These are phyloP conservation scores for Nomada ferruginata DNA, from an alignment of 2,888 invertebrate species.

Conservation along the genomic window DNA sequence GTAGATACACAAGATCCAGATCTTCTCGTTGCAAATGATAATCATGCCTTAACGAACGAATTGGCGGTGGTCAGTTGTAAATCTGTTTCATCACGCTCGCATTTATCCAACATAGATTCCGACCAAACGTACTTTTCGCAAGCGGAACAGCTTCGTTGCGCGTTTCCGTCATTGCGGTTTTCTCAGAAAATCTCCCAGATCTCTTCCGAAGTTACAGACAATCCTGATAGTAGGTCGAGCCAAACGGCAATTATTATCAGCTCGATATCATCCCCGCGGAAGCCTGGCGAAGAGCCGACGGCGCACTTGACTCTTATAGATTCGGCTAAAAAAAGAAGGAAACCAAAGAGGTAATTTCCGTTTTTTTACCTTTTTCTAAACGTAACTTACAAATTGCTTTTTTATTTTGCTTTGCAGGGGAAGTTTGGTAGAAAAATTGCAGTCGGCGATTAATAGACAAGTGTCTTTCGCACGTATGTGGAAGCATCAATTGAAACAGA, in stretches of 20 bases:
- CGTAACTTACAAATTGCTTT: neutral
- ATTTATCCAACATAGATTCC: slow-evolving; percentile 19
- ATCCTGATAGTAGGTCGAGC: slow-evolving; percentile 8
- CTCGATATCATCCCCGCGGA: slow-evolving; percentile 54
- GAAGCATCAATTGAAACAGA: slow-evolving; percentile 74
- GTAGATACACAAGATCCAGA: slow-evolving; percentile 40
- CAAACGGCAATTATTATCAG: slow-evolving; percentile 47
- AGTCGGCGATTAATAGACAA: slow-evolving; percentile 68
- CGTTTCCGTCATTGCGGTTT: no score
- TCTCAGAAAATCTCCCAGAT: slow-evolving; percentile 68
- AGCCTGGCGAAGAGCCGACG: slow-evolving; percentile 1
- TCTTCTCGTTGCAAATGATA: neutral
- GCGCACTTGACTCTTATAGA: slow-evolving; percentile 47
- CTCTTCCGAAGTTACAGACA: slow-evolving; percentile 36
- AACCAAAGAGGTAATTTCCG: slow-evolving; percentile 67
- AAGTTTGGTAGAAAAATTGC: slow-evolving; percentile 72
- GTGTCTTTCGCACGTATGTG: slow-evolving; percentile 77
- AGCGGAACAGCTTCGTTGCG: slow-evolving; percentile 1
- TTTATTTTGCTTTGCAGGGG: slow-evolving; percentile 71
- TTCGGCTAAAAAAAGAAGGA: slow-evolving; percentile 65
- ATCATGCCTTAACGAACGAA: no score
- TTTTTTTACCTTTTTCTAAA: neutral
- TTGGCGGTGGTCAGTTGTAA: neutral
- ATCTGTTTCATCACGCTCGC: neutral
- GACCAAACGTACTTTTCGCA: slow-evolving; percentile 50